Evolutionary conservation across 1,140 invertebrate genomes (phyloP).

Genomic region (Tetragonula clypearis): DNA sequence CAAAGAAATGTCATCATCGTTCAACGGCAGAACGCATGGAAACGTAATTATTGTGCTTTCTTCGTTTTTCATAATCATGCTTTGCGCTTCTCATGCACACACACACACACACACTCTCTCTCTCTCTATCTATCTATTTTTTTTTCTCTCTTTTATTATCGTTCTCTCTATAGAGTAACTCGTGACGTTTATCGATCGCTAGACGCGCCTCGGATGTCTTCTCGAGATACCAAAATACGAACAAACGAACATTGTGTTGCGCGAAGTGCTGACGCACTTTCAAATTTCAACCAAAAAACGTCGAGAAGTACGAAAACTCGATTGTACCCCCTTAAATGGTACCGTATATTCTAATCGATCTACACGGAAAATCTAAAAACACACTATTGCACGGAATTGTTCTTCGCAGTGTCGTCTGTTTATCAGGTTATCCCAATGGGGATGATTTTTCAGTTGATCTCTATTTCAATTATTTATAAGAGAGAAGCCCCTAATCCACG

Average conservation of each 20-base stretch:
- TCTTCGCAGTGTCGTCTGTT: not conserved
- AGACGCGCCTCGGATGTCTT: conserved; percentile 13
- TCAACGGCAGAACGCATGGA: conserved; percentile 47
- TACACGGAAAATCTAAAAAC: not conserved
- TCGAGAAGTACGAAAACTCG: not conserved
- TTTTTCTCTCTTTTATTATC: not conserved
- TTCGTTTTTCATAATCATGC: conserved; percentile 27
- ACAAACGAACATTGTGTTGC: not conserved
- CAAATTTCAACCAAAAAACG: not conserved
- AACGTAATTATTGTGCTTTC: conserved; percentile 59
- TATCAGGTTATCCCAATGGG: too few relatives aligned
- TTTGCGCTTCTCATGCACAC: conserved; percentile 1
- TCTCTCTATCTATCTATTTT: too few relatives aligned
- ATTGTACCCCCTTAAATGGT: not conserved
- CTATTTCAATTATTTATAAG: too few relatives aligned
- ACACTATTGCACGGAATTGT: not conserved
- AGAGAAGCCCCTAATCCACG: too few relatives aligned
- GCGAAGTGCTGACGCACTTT: too few relatives aligned
- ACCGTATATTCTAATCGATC: not conserved
- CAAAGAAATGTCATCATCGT: conserved; percentile 48
- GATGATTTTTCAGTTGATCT: too few relatives aligned
- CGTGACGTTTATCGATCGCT: conserved; percentile 3
- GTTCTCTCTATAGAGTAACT: not conserved
- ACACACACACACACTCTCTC: not conserved
- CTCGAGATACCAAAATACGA: not conserved